Base-by-base conservation (phyloP, 2,113 vertebrate genomes). In the Gasterosteus aculeatus region DNA sequence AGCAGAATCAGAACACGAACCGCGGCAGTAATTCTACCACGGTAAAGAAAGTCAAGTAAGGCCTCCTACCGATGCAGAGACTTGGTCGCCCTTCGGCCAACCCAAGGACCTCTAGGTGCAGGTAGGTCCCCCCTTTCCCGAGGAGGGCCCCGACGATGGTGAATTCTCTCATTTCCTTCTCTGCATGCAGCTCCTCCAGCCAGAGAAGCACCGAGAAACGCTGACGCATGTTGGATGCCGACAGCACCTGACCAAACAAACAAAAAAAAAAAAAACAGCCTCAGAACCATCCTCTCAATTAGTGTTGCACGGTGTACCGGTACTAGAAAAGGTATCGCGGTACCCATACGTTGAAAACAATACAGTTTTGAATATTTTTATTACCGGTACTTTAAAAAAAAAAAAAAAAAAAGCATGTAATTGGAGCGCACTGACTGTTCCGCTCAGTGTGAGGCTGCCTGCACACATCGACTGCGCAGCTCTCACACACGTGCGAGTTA, bases 111-210 rank as follows among this genome's bases (percentile, higher is more conserved):
- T 97, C 95, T 63, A 99, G 86, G 26, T 96, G 91, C 18, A 99
- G 89, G 6, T 88, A 85, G 6, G 77, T 83, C 0, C 93, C 94
- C 9, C 93, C 95, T 62, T 93, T 97, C 70, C 93, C 95, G 81
- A 99, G 89, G 56, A 87, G 82, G 3, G 96, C 94, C 0, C 95
- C 96, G 3, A 49, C 90, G 92, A 99, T 94, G 47, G 85, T 92
- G 15, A 95, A 97, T 38, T 95, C 94, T 68, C 85, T 92, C 10
- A 98, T 78, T 18, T 98, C 96, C 3, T 35, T 87, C 81, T 97
- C 96, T 7, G 92, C 92, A 0, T 95, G 75, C 42, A 98, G 94
- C 76, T 99, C 98, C 86, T 99, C 98, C 58, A 99, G 92, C 97
- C 97, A 99, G 22, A 99, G 83, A 14, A 99, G 92, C 4, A 95